A percentile compares a stretch with the other conserved stretches of the same genome.
phyloP scores from a whole-genome alignment of 2,113 vertebrate species.

The Ariopsis seemanni region DNA sequence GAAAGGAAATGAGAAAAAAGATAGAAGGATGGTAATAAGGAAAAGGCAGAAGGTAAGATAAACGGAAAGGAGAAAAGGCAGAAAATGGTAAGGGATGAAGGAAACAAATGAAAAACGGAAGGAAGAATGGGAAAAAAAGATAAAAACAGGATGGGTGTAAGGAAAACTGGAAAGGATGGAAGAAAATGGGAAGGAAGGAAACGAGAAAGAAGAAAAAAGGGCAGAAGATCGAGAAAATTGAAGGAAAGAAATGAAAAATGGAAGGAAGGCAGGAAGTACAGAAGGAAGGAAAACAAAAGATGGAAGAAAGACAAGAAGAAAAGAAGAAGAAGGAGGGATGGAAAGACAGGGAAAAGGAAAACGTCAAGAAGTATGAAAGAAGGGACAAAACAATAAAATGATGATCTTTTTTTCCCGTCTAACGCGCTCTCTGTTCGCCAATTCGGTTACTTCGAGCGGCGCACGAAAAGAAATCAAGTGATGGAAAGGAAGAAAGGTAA shows the following conservation, averaged over 20 bases:
- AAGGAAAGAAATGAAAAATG: not conserved
- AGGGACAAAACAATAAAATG: not conserved
- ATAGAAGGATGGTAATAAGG: too few relatives aligned
- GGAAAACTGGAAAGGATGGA: not conserved
- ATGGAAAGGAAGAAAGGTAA: not conserved
- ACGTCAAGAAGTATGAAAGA: not conserved
- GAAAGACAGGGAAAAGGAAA: not conserved
- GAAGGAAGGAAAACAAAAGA: not conserved
- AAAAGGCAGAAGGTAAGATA: not conserved
- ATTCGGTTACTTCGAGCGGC: not conserved
- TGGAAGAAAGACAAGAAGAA: not conserved
- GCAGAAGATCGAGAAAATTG: too few relatives aligned
- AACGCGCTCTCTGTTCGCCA: not conserved
- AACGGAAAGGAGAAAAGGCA: not conserved
- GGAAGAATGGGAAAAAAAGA: not conserved
- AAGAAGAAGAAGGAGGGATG: not conserved
- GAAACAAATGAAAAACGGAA: not conserved
- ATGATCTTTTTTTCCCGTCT: not conserved
- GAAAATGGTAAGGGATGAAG: too few relatives aligned
- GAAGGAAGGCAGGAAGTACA: not conserved
- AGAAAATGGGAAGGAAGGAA: not conserved
- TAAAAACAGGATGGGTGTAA: not conserved
- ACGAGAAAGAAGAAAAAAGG: not conserved
- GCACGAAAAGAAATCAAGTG: not conserved
- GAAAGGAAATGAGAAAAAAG: not conserved